A percentile compares a stretch with the other conserved stretches of the same genome.
phyloP scores from a whole-genome alignment of 2,797 vertebrate genomes.

The Gorsachius magnificus region DNA sequence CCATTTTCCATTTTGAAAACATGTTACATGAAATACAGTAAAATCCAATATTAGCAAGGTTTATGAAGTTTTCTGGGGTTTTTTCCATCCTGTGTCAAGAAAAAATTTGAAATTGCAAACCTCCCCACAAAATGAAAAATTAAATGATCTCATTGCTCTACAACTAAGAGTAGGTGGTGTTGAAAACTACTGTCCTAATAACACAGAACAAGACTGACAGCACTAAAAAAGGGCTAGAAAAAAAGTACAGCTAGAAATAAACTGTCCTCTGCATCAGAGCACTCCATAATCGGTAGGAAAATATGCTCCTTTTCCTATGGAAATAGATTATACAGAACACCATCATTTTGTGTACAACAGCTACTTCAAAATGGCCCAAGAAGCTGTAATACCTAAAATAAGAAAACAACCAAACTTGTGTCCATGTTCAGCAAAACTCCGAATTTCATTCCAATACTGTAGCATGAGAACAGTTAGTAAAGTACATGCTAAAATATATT shows the following conservation, averaged over 20 bases:
- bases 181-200: conserved; percentile 56
- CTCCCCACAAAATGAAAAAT: not conserved
- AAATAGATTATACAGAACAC: conserved; percentile 23
- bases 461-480: not conserved
- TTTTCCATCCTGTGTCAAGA: not conserved
- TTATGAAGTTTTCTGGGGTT: not conserved
- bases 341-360: conserved; percentile 31
- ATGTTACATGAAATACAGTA: not conserved
- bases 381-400: not conserved
- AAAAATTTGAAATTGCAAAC: not conserved
- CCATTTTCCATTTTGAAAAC: not conserved
- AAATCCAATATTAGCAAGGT: not conserved
- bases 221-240: conserved; percentile 6
- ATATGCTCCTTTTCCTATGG: conserved; percentile 31
- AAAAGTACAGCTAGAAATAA: conserved; percentile 51
- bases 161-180: not conserved
- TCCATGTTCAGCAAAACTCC: not conserved
- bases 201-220: conserved; percentile 42
- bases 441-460: not conserved
- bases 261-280: conserved; percentile 19
- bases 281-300: conserved; percentile 45
- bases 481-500: not conserved
- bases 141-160: conserved; percentile 19
- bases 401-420: not conserved
- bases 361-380: conserved; percentile 7